Conservation (phyloP, 2,888 invertebrate genomes). For the Sepiola atlantica region DNA sequence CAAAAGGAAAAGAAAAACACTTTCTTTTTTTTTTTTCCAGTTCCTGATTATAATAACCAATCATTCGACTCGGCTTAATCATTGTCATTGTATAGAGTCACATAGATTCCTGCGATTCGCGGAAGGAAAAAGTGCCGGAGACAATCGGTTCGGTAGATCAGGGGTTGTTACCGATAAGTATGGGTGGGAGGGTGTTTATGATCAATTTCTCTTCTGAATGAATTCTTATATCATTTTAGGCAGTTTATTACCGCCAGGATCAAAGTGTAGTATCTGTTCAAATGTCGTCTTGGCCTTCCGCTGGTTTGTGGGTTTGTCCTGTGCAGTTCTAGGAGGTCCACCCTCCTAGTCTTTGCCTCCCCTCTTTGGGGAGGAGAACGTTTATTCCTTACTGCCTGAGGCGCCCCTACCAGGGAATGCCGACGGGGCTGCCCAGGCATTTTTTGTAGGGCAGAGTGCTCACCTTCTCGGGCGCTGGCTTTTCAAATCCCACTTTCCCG, state of each 20-base stretch:
- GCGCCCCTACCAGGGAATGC: too few relatives aligned
- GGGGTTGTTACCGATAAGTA: background rate
- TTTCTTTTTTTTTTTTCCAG: background rate
- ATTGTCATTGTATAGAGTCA: background rate
- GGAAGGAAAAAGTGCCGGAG: background rate
- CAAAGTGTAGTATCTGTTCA: too few relatives aligned
- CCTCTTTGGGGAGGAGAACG: too few relatives aligned
- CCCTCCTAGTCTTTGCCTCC: too few relatives aligned
- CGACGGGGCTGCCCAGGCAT: too few relatives aligned
- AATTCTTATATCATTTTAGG: background rate
- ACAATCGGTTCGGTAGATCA: background rate
- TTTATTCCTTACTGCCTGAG: too few relatives aligned
- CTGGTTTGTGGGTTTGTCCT: too few relatives aligned
- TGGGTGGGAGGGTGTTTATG: background rate
- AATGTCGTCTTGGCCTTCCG: too few relatives aligned
- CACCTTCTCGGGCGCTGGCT: too few relatives aligned
- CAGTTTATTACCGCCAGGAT: background rate
- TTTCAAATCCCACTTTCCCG: too few relatives aligned
- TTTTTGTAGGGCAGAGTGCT: too few relatives aligned
- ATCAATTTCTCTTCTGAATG: background rate
- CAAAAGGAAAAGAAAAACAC: background rate
- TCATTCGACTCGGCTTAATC: background rate
- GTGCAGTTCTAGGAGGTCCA: too few relatives aligned
- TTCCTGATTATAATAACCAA: constrained; percentile 22
- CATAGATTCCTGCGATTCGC: background rate